Conservation (phyloP, 2,888 invertebrate species). For the Lycocerus yunnanus region DNA sequence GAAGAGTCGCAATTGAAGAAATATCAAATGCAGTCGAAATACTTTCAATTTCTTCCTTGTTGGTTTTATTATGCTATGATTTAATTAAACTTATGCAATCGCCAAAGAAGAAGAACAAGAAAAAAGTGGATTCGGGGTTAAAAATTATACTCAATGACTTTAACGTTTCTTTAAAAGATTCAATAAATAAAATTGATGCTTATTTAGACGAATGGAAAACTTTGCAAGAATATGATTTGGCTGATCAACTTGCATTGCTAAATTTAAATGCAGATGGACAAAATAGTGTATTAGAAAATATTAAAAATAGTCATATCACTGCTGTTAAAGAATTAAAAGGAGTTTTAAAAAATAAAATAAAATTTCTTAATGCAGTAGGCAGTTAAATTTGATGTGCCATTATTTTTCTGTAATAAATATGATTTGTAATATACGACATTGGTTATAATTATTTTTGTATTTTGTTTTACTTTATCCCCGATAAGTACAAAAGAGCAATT, state of each 20-base stretch:
- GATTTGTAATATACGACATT: neutral
- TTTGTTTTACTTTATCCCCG: neutral
- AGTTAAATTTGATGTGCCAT: slow-evolving; percentile 24
- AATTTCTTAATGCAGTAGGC: slow-evolving; percentile 15
- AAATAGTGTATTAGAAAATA: slow-evolving; percentile 56
- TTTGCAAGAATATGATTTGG: slow-evolving; percentile 50
- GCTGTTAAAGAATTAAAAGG: slow-evolving; percentile 60
- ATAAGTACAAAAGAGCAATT: neutral
- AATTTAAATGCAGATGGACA: slow-evolving; percentile 52
- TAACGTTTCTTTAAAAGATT: slow-evolving; percentile 42
- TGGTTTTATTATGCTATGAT: slow-evolving; percentile 63
- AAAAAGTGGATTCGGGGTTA: slow-evolving; percentile 58
- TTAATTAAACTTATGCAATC: slow-evolving; percentile 55
- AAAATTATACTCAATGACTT: slow-evolving; percentile 52
- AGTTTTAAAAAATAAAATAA: slow-evolving; percentile 59
- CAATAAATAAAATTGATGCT: slow-evolving; percentile 54
- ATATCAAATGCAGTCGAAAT: slow-evolving; percentile 69
- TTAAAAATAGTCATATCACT: slow-evolving; percentile 58
- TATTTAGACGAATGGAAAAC: slow-evolving; percentile 57
- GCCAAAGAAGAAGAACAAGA: slow-evolving; percentile 62
- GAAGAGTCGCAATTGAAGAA: slow-evolving; percentile 60
- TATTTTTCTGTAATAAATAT: slow-evolving; percentile 8
- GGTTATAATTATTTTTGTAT: neutral
- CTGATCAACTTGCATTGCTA: slow-evolving; percentile 54
- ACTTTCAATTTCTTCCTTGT: slow-evolving; percentile 61